Evolutionary conservation across 2,113 vertebrate genomes (phyloP), one percentile per base, ranked within the genome.

Genomic region (Vulpes vulpes): DNA sequence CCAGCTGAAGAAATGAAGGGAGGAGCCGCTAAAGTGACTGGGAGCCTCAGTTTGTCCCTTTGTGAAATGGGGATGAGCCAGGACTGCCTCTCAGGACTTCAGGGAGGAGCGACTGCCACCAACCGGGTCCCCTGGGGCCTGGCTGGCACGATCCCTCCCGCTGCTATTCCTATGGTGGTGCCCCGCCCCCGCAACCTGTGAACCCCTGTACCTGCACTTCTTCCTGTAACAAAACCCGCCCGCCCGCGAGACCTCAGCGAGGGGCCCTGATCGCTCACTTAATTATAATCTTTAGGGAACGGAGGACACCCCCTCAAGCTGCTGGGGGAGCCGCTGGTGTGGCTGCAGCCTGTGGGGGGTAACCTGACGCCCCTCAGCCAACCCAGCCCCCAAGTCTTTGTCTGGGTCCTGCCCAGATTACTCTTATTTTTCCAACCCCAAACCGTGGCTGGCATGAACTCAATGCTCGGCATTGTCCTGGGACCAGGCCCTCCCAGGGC

Each of bases 381-480:
- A 43, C 89, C 5, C 4, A 35, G 89, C 74, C 78, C 92, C 20
- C 62, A 64, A 82, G 96, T 38, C 94, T 97, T 95, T 4, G 6
- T 97, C 10, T 91, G 95, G 43, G 35, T 87, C 96, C 71, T 95
- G 78, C 82, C 93, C 92, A 90, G 97, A 97, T 98, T 87, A 86
- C 60, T 71, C 93, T 94, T 94, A 67, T 96, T 98, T 98, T 96
- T 95, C 98, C 98, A 98, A 96, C 92, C 94, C 96, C 97, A 97
- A 92, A 95, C 81, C 62, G 71, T 67, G 60, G 78, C 93, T 95
- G 98, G 90, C 96, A 89, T 67, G 98, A 96, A 92, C 98, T 98
- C 97, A 76, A 98, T 97, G 94, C 91, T 60, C 79, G 20, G 78
- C 95, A 98, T 98, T 99, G 98, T 99, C 97, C 93, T 57, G 43